These are phyloP conservation scores for Isaurus tuberculatus DNA, from an alignment of 92 coral and sea anemone genomes.

Conservation along the genomic window DNA sequence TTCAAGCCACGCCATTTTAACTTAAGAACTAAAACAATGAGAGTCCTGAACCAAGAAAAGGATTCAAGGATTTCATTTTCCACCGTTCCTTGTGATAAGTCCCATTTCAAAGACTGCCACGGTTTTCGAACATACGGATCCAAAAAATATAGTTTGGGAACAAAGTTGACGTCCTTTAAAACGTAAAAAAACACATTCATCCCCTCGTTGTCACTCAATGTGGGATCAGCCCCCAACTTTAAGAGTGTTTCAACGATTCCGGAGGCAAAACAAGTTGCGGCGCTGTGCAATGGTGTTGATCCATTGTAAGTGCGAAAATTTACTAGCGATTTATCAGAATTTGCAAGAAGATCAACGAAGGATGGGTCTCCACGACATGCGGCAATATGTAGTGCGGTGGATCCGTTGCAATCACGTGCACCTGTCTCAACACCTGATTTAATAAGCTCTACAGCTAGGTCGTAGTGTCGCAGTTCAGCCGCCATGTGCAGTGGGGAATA, in stretches of 20 bases:
- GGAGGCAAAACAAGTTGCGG: constrained; percentile 48
- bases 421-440: neutral
- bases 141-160: neutral
- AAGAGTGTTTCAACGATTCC: constrained; percentile 25
- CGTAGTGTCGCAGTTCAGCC: constrained; percentile 54
- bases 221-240: constrained; percentile 21
- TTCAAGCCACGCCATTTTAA: neutral
- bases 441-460: constrained; percentile 47
- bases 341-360: constrained; percentile 40
- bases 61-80: neutral
- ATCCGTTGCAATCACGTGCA: constrained; percentile 62
- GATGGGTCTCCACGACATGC: constrained; percentile 39
- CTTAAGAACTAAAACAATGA: neutral
- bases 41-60: neutral
- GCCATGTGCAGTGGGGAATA: constrained; percentile 65
- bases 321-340: neutral
- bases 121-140: constrained; percentile 53
- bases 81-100: constrained; percentile 2
- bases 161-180: constrained; percentile 10
- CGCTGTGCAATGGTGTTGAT: constrained; percentile 68
- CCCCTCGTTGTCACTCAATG: constrained; percentile 9
- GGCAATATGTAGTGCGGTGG: constrained; percentile 63
- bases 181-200: constrained; percentile 48
- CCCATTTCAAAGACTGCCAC: constrained; percentile 1
- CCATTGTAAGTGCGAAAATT: constrained; percentile 46